A percentile compares a stretch with the other conserved stretches of the same genome.
phyloP scores from a whole-genome alignment of 2,888 invertebrate species.

The Drosophila helvetica region DNA sequence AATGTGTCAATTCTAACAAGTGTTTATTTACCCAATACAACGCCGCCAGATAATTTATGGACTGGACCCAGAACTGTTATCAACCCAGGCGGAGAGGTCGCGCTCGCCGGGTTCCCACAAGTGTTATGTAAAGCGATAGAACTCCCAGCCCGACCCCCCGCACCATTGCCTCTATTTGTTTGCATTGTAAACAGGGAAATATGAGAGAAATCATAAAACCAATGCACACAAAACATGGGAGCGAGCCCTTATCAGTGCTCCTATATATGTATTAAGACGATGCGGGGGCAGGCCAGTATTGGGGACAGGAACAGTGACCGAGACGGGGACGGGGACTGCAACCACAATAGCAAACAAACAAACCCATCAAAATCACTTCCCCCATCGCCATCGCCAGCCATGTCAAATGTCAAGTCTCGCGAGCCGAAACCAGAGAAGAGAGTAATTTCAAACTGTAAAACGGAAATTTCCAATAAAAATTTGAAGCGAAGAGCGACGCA shows the following conservation, averaged over 20 bases:
- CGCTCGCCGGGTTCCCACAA: constrained; percentile 61
- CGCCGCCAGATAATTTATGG: constrained; percentile 58
- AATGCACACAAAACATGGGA: constrained; percentile 24
- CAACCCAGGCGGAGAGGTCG: constrained; percentile 34
- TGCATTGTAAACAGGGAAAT: constrained; percentile 45
- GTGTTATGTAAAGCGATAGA: constrained; percentile 57
- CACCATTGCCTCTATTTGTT: constrained; percentile 33
- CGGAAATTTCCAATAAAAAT: constrained; percentile 74
- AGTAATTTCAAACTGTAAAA: constrained; percentile 51
- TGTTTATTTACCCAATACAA: constrained; percentile 57
- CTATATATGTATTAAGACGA: constrained; percentile 23
- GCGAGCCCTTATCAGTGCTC: constrained; percentile 41
- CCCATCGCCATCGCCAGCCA: constrained; percentile 44
- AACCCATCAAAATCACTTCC: constrained; percentile 72
- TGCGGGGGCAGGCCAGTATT: constrained; percentile 24
- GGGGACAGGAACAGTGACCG: constrained; percentile 5
- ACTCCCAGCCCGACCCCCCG: constrained; percentile 22
- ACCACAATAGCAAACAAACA: constrained; percentile 60
- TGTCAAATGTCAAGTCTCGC: constrained; percentile 69
- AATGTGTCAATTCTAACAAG: constrained; percentile 71
- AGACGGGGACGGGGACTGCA: constrained; percentile 44
- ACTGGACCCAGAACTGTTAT: constrained; percentile 52
- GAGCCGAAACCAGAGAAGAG: constrained; percentile 46
- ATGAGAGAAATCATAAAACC: constrained; percentile 33
- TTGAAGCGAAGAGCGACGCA: constrained; percentile 20